A percentile compares a stretch with the other conserved stretches of the same genome.
Conservation (phyloP, 2,113 vertebrate genomes). For the Litocranius walleri region DNA sequence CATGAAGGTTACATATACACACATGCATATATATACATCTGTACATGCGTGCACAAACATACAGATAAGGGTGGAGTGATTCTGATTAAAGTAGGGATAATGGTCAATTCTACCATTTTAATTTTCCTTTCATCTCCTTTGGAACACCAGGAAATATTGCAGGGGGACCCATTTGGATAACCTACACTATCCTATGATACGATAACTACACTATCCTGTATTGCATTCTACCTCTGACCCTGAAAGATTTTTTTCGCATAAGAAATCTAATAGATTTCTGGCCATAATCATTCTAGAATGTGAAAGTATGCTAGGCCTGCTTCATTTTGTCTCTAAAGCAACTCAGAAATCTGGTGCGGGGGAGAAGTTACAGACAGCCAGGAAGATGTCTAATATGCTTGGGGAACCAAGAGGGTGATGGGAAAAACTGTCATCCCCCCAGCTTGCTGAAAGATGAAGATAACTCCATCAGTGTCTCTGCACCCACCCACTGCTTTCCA, state of each 20-base stretch:
- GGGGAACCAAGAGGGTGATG: background rate
- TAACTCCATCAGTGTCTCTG: background rate
- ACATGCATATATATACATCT: background rate
- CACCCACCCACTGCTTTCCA: background rate
- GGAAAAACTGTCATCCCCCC: background rate
- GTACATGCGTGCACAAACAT: too few relatives aligned
- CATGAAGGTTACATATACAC: background rate
- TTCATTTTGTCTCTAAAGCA: constrained; percentile 23
- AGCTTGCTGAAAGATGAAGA: constrained; percentile 2
- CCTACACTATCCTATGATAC: too few relatives aligned
- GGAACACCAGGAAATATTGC: background rate
- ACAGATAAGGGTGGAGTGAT: background rate
- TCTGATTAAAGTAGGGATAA: background rate
- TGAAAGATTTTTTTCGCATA: background rate
- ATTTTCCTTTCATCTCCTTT: background rate
- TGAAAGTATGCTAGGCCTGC: background rate
- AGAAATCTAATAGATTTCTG: constrained; percentile 14
- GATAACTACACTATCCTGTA: too few relatives aligned
- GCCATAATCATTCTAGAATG: background rate
- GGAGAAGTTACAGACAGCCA: background rate
- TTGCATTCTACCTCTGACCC: background rate
- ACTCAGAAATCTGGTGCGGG: constrained; percentile 25
- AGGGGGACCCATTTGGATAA: background rate
- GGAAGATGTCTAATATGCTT: background rate
- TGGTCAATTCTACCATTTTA: background rate